Conservation (phyloP, 2,113 vertebrate genomes). For the Ancistrus triradiatus region DNA sequence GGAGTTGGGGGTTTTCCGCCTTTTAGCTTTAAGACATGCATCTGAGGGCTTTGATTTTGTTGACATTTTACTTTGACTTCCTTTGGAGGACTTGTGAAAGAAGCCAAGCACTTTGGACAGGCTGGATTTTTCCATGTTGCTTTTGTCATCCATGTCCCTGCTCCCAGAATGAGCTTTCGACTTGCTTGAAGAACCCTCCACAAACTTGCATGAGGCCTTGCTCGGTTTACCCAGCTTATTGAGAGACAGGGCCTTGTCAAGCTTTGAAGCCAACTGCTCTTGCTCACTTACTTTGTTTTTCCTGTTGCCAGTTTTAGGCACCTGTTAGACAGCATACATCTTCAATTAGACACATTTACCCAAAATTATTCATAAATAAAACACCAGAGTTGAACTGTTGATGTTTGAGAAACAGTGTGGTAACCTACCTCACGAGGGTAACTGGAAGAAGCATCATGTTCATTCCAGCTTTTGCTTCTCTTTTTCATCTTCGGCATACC, state of each 20-base stretch:
- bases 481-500: conserved; percentile 70
- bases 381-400: background rate
- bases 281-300: conserved; percentile 79
- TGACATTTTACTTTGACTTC: conserved; percentile 82
- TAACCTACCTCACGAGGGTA: conserved; percentile 80
- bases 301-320: conserved; percentile 76
- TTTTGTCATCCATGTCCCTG: conserved; percentile 64
- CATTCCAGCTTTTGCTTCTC: conserved; percentile 81
- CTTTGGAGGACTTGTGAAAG: conserved; percentile 72
- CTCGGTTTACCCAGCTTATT: conserved; percentile 80
- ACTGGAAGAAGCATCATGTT: conserved; percentile 73
- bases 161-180: conserved; percentile 56
- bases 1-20: conserved; percentile 81
- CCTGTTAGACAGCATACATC: conserved; percentile 49
- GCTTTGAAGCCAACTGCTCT: conserved; percentile 89
- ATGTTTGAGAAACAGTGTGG: background rate
- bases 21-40: conserved; percentile 76
- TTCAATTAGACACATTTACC: background rate
- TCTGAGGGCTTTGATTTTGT: conserved; percentile 79
- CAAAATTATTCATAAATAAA: too few species aligned
- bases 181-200: conserved; percentile 67
- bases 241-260: conserved; percentile 88
- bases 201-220: conserved; percentile 76
- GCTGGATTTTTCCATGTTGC: conserved; percentile 71
- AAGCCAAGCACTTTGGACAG: conserved; percentile 72